Evolutionary conservation across 2,797 vertebrate species (phyloP).

Genomic region (Nyctibius grandis): DNA sequence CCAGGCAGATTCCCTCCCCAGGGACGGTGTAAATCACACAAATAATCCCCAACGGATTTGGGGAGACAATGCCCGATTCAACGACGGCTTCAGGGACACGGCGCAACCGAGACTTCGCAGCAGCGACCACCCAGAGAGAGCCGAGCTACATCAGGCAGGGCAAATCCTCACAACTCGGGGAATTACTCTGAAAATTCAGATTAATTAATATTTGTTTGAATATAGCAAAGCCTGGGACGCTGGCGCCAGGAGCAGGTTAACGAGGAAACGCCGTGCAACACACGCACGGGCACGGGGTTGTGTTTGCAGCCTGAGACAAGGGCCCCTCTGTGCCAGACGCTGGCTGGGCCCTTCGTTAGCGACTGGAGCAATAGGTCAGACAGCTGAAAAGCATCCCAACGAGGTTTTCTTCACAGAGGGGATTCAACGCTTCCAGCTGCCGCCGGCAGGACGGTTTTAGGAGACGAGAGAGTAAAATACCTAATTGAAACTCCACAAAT

Average conservation of each 20-base stretch:
- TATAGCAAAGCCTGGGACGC: neutral
- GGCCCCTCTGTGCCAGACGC: neutral
- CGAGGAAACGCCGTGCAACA: neutral
- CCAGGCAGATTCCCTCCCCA: neutral
- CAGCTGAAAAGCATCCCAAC: neutral
- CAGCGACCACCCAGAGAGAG: neutral
- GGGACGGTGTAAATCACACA: neutral
- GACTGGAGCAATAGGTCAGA: neutral
- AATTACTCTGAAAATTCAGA: neutral
- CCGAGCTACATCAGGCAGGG: neutral
- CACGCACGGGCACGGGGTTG: neutral
- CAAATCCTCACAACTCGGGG: fast-evolving
- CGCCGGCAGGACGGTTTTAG: neutral
- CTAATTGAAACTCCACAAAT: neutral
- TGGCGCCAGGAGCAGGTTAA: neutral
- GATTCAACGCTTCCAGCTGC: neutral
- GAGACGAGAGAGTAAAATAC: neutral
- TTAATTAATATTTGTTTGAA: neutral
- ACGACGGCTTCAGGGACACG: neutral
- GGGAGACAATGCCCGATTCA: neutral
- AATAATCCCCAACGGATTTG: neutral
- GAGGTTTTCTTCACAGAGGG: neutral
- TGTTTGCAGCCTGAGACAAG: neutral
- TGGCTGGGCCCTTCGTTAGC: neutral
- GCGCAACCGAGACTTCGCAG: neutral